Evolutionary conservation across 2,888 invertebrate species (phyloP).

Genomic region (Linyphia triangularis): DNA sequence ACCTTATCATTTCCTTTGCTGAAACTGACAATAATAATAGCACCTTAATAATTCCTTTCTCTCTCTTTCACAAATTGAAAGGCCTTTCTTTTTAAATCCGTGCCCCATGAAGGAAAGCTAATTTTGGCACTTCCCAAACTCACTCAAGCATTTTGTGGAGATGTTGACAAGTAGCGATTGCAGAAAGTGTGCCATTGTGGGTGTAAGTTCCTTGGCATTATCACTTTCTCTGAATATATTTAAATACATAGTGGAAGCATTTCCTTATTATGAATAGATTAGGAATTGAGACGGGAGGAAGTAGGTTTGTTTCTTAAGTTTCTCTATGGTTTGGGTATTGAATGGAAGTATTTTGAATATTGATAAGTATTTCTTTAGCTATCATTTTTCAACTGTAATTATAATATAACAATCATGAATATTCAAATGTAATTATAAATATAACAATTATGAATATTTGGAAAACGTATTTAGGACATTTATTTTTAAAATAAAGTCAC

Average conservation of each 20-base stretch:
- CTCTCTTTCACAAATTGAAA: neutral
- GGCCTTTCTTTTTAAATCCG: neutral
- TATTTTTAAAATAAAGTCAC: too few species aligned
- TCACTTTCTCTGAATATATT: constrained; percentile 25
- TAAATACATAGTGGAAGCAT: neutral
- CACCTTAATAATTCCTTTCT: neutral
- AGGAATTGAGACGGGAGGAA: neutral
- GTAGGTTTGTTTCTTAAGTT: neutral
- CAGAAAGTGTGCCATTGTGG: constrained; percentile 11
- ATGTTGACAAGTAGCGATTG: constrained; percentile 14
- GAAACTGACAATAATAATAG: neutral
- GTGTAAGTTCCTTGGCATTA: neutral
- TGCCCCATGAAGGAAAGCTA: neutral
- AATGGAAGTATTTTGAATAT: too few species aligned
- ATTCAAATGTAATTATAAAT: too few species aligned
- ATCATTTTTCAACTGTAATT: too few species aligned
- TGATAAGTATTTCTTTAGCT: too few species aligned
- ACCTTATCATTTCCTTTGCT: neutral
- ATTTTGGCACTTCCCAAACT: constrained; percentile 5
- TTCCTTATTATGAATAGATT: neutral
- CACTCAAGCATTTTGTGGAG: neutral
- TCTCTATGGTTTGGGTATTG: neutral
- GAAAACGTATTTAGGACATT: too few species aligned
- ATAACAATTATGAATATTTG: too few species aligned
- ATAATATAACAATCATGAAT: too few species aligned